Base-by-base conservation (phyloP, 2,888 invertebrate genomes). In the Morpho deidamia region DNA sequence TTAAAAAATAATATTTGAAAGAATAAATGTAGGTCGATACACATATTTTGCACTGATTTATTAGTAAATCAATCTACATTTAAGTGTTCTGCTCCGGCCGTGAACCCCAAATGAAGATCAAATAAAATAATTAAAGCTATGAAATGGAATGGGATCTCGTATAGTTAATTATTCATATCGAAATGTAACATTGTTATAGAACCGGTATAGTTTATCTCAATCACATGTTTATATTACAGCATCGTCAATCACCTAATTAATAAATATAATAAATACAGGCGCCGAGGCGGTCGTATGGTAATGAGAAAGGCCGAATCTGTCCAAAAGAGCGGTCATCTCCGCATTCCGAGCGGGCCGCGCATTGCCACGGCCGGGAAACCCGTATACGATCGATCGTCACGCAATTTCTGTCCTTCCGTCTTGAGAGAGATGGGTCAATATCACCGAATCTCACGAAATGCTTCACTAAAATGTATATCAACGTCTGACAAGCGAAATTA, bases 251-350 rank as follows among this genome's bases (percentile, higher is more conserved):
- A 58, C 56, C 51, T 56, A 52, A 59, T 57, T 48, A 48, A 34
- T 39, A 48, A 48, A 48, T 47, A 48, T 48, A 12, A 47, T 39
- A 47, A 48, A 56, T 56, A 58, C 61, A 65, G 71, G 74, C 78
- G 72, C 70, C 71, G 70, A 63, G 72, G 74, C 72, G 71, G 66
- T 61, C 63, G 67, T 78, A 85, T 83, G 83, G 65, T 78, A 85
- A 86, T 82, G 60, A 74, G 71, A 66, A 71, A 70, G 69, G 63
- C 67, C 67, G 69, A 71, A 73, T 72, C 69, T 72, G 72, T 71
- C 79, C 69, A 79, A 80, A 74, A 71, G 65, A 64, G 71, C 74
- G 78, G 75, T 76, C 83, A 82, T 86, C 87, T 87, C 88, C 87
- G 87, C 87, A 88, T 88, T 87, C 88, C 82, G 66, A 66, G 63